These are phyloP conservation scores for Ammodytes dubius DNA, from an alignment of 2,113 vertebrate species.

Conservation along the genomic window DNA sequence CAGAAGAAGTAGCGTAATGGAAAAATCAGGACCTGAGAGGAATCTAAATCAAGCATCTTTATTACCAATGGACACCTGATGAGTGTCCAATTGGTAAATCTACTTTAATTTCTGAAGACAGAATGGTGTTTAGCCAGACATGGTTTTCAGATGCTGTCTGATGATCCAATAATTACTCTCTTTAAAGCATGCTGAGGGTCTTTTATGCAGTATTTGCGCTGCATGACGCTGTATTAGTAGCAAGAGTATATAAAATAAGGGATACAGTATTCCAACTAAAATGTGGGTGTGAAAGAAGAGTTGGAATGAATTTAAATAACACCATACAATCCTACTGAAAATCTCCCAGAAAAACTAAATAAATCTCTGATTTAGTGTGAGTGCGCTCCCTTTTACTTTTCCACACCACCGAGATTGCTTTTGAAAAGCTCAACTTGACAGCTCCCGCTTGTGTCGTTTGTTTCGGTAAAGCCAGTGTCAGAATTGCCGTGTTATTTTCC, in stretches of 20 bases:
- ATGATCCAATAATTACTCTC: background rate
- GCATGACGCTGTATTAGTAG: background rate
- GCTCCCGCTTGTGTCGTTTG: conserved; percentile 46
- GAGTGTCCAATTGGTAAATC: background rate
- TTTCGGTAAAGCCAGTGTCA: conserved; percentile 35
- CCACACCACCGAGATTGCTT: conserved; percentile 40
- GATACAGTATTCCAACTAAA: background rate
- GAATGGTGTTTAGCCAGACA: no score
- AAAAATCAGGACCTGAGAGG: background rate
- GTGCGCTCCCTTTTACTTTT: conserved; percentile 26
- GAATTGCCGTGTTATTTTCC: conserved; percentile 63
- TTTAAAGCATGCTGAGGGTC: background rate
- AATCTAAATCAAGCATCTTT: background rate
- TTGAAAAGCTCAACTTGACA: conserved; percentile 56
- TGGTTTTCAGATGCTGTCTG: background rate
- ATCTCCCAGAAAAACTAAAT: conserved; percentile 9
- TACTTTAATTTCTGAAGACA: background rate
- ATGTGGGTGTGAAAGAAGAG: background rate
- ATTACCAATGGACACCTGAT: background rate
- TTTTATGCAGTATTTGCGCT: background rate
- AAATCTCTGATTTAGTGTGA: conserved; percentile 3
- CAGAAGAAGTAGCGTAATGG: background rate
- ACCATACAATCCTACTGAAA: conserved; percentile 4
- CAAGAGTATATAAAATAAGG: background rate
- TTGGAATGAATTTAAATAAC: no score